A percentile compares a stretch with the other conserved stretches of the same genome.
Conservation (phyloP, 2,113 vertebrate genomes). For the Cebidichthys violaceus region DNA sequence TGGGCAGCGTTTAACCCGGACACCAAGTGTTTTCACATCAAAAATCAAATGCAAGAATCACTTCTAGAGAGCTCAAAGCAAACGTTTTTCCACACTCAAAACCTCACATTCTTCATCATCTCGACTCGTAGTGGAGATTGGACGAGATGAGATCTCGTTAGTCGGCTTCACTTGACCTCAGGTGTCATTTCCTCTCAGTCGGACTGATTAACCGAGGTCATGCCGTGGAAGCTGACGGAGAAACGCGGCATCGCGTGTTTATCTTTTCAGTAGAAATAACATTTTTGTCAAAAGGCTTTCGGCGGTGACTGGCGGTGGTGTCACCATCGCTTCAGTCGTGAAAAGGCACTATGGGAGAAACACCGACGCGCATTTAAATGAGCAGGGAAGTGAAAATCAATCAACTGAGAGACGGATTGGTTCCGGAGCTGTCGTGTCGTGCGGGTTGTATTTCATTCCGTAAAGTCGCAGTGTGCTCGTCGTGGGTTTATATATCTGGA, state of each 20-base stretch:
- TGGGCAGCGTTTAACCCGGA: background rate
- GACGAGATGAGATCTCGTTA: conserved; percentile 3
- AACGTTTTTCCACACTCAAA: background rate
- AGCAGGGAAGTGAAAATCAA: conserved; percentile 35
- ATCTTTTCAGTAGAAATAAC: background rate
- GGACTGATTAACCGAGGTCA: conserved; percentile 16
- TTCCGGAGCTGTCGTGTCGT: conserved; percentile 21
- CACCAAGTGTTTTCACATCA: background rate
- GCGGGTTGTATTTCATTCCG: conserved; percentile 28
- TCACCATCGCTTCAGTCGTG: background rate
- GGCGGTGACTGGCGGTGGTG: background rate
- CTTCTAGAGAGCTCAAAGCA: background rate
- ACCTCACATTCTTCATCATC: conserved; percentile 15
- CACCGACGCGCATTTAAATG: conserved; percentile 23
- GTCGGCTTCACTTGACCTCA: conserved; percentile 28
- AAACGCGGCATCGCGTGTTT: background rate
- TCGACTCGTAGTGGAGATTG: background rate
- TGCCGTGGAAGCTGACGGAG: conserved; percentile 14
- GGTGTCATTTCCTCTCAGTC: background rate
- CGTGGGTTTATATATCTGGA: conserved; percentile 8
- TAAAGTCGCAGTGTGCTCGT: conserved; percentile 8
- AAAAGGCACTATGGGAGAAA: background rate
- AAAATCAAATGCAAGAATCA: background rate
- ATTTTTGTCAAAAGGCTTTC: background rate
- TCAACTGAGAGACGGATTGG: conserved; percentile 27